Conservation (phyloP, 2,888 invertebrate species). For the Copidosoma aretas region DNA sequence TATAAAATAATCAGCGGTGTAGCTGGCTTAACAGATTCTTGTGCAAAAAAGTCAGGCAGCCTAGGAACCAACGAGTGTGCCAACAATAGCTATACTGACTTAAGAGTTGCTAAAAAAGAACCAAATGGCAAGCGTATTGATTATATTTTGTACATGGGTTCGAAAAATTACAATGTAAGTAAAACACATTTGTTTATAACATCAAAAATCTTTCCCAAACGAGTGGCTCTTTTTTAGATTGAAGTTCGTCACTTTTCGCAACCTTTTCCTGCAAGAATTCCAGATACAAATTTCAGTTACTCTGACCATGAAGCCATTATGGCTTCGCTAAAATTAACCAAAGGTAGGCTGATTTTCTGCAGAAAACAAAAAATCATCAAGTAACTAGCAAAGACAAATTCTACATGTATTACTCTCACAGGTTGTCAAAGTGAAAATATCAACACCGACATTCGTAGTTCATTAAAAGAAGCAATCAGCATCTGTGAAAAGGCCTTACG, state of each 20-base stretch:
- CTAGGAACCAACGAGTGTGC: constrained; percentile 80
- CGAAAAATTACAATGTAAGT: constrained; percentile 54
- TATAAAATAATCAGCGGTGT: constrained; percentile 71
- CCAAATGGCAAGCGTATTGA: constrained; percentile 90
- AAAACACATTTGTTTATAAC: constrained; percentile 1
- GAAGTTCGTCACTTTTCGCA: constrained; percentile 68
- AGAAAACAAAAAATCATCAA: constrained; percentile 3
- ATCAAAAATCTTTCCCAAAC: too few relatives aligned
- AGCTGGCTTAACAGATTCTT: constrained; percentile 67
- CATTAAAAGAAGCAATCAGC: constrained; percentile 67
- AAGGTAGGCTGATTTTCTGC: constrained; percentile 45
- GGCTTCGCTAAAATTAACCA: constrained; percentile 61
- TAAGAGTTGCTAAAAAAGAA: constrained; percentile 63
- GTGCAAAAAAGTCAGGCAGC: constrained; percentile 52
- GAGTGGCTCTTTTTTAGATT: constrained; percentile 50
- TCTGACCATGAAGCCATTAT: constrained; percentile 91
- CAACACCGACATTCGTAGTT: constrained; percentile 50
- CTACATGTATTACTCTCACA: constrained; percentile 10
- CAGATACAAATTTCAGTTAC: constrained; percentile 76
- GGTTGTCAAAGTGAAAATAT: constrained; percentile 42
- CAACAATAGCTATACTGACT: constrained; percentile 82
- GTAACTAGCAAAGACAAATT: constrained; percentile 5
- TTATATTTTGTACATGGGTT: constrained; percentile 78
- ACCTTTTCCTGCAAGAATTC: constrained; percentile 78
- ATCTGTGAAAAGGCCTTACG: constrained; percentile 68